Conservation (phyloP, 2,113 vertebrate species). For the Spea multiplicata region DNA sequence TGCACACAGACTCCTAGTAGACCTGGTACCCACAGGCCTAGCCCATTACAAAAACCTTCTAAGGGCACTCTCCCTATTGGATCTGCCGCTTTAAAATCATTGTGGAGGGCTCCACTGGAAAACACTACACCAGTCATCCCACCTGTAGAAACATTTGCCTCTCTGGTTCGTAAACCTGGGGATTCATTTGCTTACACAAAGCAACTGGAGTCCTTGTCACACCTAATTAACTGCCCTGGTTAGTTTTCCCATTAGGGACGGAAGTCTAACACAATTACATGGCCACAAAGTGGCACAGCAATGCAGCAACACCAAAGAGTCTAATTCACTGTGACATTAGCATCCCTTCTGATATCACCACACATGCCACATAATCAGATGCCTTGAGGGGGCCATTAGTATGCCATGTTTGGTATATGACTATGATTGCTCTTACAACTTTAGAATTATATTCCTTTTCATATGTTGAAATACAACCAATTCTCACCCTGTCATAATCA, state of each 20-base stretch:
- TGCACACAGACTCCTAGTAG: no score
- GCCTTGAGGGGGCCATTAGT: slow-evolving; percentile 56
- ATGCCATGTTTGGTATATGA: slow-evolving; percentile 50
- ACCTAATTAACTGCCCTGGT: slow-evolving; percentile 57
- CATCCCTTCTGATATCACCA: slow-evolving; percentile 53
- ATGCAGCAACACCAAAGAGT: slow-evolving; percentile 52
- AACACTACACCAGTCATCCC: no score
- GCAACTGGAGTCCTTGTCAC: slow-evolving; percentile 59
- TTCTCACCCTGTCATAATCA: slow-evolving; percentile 56
- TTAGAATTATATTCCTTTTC: slow-evolving; percentile 42
- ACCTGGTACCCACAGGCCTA: no score
- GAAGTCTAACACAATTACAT: slow-evolving; percentile 57
- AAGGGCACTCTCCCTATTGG: no score
- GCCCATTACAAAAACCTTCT: no score
- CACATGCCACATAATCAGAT: slow-evolving; percentile 48
- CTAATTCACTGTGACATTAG: slow-evolving; percentile 59
- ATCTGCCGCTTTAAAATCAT: no score
- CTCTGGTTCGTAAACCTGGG: not conserved
- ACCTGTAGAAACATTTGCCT: no score
- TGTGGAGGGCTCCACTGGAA: no score
- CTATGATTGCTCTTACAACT: slow-evolving; percentile 51
- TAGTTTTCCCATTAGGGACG: slow-evolving; percentile 57
- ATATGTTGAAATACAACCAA: slow-evolving; percentile 44
- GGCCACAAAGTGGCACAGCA: slow-evolving; percentile 53
- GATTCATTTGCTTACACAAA: slow-evolving; percentile 54